Evolutionary conservation across 2,113 vertebrate genomes (phyloP).

Genomic region (Stigmatopora nigra): DNA sequence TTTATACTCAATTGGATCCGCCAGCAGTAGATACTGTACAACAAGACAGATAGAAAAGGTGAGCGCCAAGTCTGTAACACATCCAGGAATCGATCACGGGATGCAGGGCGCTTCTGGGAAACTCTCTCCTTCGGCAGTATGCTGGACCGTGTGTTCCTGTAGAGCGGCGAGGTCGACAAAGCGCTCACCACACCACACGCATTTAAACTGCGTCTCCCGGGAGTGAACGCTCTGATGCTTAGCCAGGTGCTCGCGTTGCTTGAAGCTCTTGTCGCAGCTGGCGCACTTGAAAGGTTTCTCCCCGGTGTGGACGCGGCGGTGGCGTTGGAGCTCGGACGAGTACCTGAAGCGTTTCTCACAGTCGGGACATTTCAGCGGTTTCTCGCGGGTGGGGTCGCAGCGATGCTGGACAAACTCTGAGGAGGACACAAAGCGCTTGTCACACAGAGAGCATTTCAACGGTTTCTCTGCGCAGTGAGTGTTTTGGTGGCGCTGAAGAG

Average conservation of each 20-base stretch:
- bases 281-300: constrained; percentile 97
- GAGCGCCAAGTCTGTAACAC: constrained; percentile 30
- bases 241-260: constrained; percentile 93
- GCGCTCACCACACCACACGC: constrained; percentile 92
- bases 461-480: constrained; percentile 88
- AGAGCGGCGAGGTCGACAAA: constrained; percentile 86
- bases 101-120: constrained; percentile 88
- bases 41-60: constrained; percentile 23
- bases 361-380: constrained; percentile 91
- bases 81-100: constrained; percentile 46
- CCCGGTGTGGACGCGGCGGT: constrained; percentile 88
- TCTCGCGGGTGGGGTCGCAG: constrained; percentile 87
- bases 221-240: constrained; percentile 94
- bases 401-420: constrained; percentile 93
- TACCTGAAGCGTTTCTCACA: constrained; percentile 97
- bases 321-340: constrained; percentile 89
- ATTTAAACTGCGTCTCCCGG: constrained; percentile 93
- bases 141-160: constrained; percentile 94
- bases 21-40: constrained; percentile 9
- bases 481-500: constrained; percentile 90
- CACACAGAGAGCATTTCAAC: constrained; percentile 86
- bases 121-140: constrained; percentile 83
- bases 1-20: constrained; percentile 25
- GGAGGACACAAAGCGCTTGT: constrained; percentile 91
- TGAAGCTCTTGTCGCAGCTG: constrained; percentile 94